These are phyloP conservation scores for Pomatorhinus ruficollis DNA, from an alignment of 2,113 vertebrate genomes.

Conservation along the genomic window DNA sequence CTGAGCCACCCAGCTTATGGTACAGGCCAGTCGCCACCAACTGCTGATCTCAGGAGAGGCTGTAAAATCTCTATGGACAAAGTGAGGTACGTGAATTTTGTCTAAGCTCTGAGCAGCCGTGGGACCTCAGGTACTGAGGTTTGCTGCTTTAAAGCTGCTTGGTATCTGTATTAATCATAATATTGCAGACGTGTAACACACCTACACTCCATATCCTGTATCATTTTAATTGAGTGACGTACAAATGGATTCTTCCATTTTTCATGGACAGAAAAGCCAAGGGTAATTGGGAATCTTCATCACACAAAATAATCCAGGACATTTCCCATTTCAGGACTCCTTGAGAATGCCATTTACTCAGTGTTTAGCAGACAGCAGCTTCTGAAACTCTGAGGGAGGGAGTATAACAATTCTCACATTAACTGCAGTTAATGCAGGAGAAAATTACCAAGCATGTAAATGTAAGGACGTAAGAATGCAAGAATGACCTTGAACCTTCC, in stretches of 20 bases:
- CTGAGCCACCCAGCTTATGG: background rate
- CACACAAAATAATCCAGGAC: background rate
- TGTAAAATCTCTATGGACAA: background rate
- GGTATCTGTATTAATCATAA: background rate
- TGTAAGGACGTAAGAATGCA: background rate
- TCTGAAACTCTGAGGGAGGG: background rate
- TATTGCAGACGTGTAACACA: background rate
- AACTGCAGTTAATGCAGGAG: background rate
- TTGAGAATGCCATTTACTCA: background rate
- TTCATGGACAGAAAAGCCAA: background rate
- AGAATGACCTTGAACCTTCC: background rate
- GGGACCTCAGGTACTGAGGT: background rate
- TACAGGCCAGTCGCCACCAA: background rate
- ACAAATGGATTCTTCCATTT: background rate
- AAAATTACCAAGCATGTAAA: background rate
- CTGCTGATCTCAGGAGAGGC: background rate
- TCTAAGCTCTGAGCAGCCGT: background rate
- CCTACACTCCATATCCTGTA: background rate
- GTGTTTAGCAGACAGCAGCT: background rate
- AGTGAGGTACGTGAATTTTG: background rate
- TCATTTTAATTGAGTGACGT: background rate
- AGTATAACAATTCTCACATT: background rate
- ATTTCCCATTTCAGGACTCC: background rate
- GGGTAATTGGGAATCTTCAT: background rate
- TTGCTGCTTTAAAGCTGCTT: background rate